A percentile compares a stretch with the other conserved stretches of the same genome.
These are phyloP conservation scores for Potamilus streckersoni DNA, from an alignment of 1,140 invertebrate species.

Conservation along the genomic window DNA sequence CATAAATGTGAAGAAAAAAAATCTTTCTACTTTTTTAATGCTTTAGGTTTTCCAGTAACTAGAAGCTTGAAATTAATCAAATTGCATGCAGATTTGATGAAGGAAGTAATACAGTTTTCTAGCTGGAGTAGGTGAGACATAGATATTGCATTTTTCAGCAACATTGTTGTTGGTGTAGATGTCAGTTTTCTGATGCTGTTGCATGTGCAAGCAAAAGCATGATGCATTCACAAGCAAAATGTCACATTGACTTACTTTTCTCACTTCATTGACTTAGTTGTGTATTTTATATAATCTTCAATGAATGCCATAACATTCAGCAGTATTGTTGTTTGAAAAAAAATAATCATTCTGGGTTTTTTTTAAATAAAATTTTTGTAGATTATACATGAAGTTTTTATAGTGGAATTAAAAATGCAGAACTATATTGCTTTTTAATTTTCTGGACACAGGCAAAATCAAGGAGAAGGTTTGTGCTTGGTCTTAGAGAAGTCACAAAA, in stretches of 20 bases:
- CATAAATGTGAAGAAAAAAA: too few species aligned
- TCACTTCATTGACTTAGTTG: too few species aligned
- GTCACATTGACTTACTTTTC: too few species aligned
- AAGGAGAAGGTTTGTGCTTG: constrained; percentile 73
- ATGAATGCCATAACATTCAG: neutral
- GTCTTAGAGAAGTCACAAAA: constrained; percentile 73
- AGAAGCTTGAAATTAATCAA: too few species aligned
- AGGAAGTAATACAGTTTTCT: too few species aligned
- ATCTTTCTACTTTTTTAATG: too few species aligned
- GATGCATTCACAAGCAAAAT: neutral
- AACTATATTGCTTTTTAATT: constrained; percentile 8
- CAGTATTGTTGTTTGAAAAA: neutral
- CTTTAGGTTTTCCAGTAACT: too few species aligned
- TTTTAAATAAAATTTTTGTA: neutral
- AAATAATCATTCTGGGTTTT: neutral
- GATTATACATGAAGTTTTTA: neutral
- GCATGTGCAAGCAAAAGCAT: neutral
- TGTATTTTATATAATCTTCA: neutral
- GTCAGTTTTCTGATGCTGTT: neutral
- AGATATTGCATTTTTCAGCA: too few species aligned
- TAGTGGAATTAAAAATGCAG: neutral
- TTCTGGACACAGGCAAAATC: constrained; percentile 62
- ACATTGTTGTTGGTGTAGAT: neutral
- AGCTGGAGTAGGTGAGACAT: too few species aligned
- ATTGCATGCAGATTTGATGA: too few species aligned